Evolutionary conservation across 2,888 invertebrate genomes (phyloP), one percentile per base, ranked within the genome.

Genomic region (Cheilosia pagana): DNA sequence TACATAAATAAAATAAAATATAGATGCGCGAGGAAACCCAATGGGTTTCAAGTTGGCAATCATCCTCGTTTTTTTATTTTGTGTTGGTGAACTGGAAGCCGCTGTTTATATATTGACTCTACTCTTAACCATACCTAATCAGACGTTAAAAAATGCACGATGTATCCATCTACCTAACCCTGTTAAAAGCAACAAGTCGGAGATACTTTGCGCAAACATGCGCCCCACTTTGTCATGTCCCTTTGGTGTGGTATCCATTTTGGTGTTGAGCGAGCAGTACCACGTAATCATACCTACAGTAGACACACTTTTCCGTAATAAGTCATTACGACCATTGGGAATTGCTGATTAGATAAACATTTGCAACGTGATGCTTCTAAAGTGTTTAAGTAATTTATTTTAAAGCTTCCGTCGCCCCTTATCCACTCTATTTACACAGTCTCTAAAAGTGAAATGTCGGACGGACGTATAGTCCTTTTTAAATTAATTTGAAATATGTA

Each of bases 251-350:
- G 16, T 63, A 31, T 65, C 57, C 53, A 31, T 57, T 57, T 50
- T 57, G 16, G 55, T 57, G 39, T 55, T 63, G 23, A 45, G 55
- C 2, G 62, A 62, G 65, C 74, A 65, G 53, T 28, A 74, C 63
- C 41, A 35, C 1, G 3, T 35, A 12, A 35, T 35, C 31, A 45
- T 23, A 23, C 28, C 31, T 35, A 35, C 63, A 35, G 55, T 65
- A 35, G 43, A 45, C 45, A 45, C 45, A 74, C 23, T 45, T 63
- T 57, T 65, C 41, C 59, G 57, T 65, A 75, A 31, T 21, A 74
- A 74, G 53, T 74, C 45, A 55, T 39, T 63, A 45, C 53, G 57
- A 57, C 75, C 75, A 65, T 75, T 53, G 55, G 74, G 75, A 65
- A 50, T 39, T 65, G 50, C 57, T 65, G 75, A 75, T 65, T 41